phyloP scores from a whole-genome alignment of 2,113 vertebrate genomes.

The Esox niger region DNA sequence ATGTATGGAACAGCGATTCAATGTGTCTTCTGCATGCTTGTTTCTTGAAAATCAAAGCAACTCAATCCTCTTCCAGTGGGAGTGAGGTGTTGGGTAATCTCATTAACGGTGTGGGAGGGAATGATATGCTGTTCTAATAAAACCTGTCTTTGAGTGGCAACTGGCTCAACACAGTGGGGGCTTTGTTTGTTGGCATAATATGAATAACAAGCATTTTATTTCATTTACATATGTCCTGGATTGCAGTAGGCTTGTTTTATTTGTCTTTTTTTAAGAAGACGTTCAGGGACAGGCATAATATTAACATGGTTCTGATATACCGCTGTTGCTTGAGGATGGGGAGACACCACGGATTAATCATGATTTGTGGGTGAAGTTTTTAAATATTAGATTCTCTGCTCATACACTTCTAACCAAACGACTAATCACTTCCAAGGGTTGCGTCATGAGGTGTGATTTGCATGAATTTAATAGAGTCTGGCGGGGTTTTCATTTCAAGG shows the following conservation, averaged over 20 bases:
- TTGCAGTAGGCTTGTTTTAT: not conserved
- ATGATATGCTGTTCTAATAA: conserved; percentile 9
- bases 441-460: not conserved
- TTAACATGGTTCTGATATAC: not conserved
- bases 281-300: not conserved
- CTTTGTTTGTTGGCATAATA: not conserved
- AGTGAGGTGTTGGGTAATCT: conserved; percentile 29
- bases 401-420: not conserved
- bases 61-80: conserved; percentile 18
- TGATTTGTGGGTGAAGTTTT: not conserved
- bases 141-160: too few species aligned
- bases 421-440: not conserved
- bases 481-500: not conserved
- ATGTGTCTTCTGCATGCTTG: not conserved
- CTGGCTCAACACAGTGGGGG: conserved; percentile 11
- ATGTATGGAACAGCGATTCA: not conserved
- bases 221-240: not conserved
- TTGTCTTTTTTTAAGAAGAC: not conserved
- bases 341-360: not conserved
- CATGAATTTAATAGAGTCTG: not conserved
- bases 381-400: not conserved
- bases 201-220: not conserved
- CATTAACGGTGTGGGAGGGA: conserved; percentile 19
- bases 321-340: not conserved
- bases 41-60: conserved; percentile 10